Evolutionary conservation across 2,888 invertebrate genomes (phyloP).

Genomic region (Hoplodrina ambigua): DNA sequence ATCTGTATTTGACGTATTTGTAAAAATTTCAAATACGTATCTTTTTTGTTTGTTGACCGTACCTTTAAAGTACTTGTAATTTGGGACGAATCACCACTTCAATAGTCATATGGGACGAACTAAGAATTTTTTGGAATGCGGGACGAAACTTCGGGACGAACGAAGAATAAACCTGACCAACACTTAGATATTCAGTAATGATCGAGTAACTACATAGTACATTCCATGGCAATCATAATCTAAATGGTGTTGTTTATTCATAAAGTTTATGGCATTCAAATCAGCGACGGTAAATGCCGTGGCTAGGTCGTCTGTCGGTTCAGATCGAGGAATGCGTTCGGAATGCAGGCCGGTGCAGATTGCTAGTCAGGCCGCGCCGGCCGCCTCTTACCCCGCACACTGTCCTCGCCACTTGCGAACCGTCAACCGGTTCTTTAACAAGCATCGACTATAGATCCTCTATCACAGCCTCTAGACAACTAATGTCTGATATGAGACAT

Average conservation of each 20-base stretch:
- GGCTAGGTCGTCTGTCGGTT: conserved; percentile 72
- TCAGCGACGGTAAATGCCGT: conserved; percentile 65
- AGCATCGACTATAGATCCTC: conserved; percentile 28
- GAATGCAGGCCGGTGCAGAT: conserved; percentile 79
- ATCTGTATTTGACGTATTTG: too few species aligned
- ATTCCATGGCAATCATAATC: conserved; percentile 25
- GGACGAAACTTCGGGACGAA: too few species aligned
- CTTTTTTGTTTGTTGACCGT: too few species aligned
- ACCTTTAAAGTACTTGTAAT: too few species aligned
- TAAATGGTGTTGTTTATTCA: conserved; percentile 67
- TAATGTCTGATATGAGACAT: background rate
- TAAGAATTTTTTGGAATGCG: too few species aligned
- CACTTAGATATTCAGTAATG: conserved; percentile 29
- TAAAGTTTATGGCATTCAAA: conserved; percentile 69
- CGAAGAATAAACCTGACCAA: too few species aligned
- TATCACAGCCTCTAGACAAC: background rate
- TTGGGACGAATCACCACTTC: too few species aligned
- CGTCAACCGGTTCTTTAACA: conserved; percentile 71
- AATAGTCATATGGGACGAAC: too few species aligned
- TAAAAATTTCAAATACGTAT: too few species aligned
- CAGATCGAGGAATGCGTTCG: conserved; percentile 79
- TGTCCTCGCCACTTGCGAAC: conserved; percentile 64
- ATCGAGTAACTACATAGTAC: background rate
- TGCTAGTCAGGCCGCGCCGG: conserved; percentile 57
- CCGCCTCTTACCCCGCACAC: conserved; percentile 72